Percentiles rank a stretch among this genome's conserved stretches.
phyloP scores from a whole-genome alignment of 2,113 vertebrate genomes.

The Lota lota region DNA sequence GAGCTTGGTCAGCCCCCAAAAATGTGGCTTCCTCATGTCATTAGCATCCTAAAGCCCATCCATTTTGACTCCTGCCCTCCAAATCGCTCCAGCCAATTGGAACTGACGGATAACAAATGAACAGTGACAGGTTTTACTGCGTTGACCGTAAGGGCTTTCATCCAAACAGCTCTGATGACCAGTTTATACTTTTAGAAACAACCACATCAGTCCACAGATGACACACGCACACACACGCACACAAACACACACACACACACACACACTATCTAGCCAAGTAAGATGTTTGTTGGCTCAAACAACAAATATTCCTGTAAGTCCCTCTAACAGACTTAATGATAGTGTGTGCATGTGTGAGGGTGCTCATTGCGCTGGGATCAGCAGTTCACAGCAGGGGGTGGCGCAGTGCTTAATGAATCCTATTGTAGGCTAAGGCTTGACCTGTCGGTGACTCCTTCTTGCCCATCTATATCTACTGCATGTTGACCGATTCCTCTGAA shows the following conservation, averaged over 20 bases:
- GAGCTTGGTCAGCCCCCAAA: background rate
- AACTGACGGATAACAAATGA: conserved; percentile 34
- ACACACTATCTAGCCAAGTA: conserved; percentile 3
- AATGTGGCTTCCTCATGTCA: conserved; percentile 36
- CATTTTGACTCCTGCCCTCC: conserved; percentile 7
- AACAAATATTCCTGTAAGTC: background rate
- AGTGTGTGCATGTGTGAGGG: background rate
- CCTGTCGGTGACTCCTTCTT: no score
- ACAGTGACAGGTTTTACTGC: conserved; percentile 14
- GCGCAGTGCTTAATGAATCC: no score
- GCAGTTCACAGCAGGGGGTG: no score
- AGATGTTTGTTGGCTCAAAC: background rate
- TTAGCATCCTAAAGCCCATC: conserved; percentile 26
- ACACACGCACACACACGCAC: conserved; percentile 8
- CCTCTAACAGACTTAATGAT: background rate
- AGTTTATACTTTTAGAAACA: background rate
- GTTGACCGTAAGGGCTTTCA: conserved; percentile 24
- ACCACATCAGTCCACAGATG: conserved; percentile 3
- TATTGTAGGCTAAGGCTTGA: no score
- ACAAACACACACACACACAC: conserved; percentile 31
- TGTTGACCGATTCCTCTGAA: no score
- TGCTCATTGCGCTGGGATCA: background rate
- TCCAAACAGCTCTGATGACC: conserved; percentile 5
- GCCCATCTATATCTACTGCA: no score
- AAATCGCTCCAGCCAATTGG: conserved; percentile 12